A percentile compares a stretch with the other conserved stretches of the same genome.
Conservation (phyloP, 2,113 vertebrate genomes). For the Mustela nigripes region DNA sequence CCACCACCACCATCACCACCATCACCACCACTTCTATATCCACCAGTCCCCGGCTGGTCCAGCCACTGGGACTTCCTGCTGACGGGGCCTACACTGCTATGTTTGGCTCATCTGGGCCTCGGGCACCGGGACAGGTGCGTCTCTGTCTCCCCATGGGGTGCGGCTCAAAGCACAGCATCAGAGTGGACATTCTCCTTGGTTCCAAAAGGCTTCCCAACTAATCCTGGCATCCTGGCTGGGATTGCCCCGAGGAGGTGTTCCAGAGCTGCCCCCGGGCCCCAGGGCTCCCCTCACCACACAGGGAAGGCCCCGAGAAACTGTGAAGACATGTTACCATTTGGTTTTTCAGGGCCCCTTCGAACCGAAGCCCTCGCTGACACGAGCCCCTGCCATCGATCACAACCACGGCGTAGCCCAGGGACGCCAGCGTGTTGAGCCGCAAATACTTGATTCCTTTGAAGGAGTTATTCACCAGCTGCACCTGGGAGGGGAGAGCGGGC, state of each 20-base stretch:
- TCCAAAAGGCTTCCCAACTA: not conserved
- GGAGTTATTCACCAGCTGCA: constrained; percentile 98
- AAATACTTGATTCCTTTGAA: constrained; percentile 99
- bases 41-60: not conserved
- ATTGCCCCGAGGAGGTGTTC: too few species aligned
- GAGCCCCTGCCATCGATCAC: constrained; percentile 98
- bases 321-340: constrained; percentile 92
- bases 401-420: constrained; percentile 96
- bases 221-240: not conserved
- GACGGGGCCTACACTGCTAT: rapidly evolving
- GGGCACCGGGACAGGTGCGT: rapidly evolving
- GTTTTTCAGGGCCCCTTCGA: constrained; percentile 98
- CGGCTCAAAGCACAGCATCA: not conserved
- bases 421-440: constrained; percentile 95
- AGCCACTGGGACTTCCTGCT: not conserved
- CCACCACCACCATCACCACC: rapidly evolving
- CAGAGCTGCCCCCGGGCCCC: not conserved
- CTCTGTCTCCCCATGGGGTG: rapidly evolving
- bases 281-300: not conserved
- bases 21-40: rapidly evolving
- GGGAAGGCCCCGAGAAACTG: not conserved
- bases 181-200: not conserved
- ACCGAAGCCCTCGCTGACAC: constrained; percentile 96
- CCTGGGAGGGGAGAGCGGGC: constrained; percentile 84
- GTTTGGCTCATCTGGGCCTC: not conserved